Evolutionary conservation across 2,888 invertebrate genomes (phyloP).

Genomic region (Coenonympha arcania): DNA sequence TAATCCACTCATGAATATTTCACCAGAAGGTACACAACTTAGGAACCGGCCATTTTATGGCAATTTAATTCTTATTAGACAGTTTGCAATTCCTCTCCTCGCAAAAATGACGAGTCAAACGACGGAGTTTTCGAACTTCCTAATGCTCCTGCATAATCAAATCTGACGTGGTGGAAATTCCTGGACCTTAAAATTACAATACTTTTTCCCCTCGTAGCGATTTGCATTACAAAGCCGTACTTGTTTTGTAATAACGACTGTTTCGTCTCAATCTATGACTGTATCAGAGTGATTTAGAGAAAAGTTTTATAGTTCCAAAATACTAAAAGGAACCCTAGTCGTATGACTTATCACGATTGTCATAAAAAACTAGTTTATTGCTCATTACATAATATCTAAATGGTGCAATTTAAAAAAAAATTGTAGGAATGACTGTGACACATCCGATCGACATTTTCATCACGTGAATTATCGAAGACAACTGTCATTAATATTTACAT

Average conservation of each 20-base stretch:
- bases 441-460: too few species aligned
- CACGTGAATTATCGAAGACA: too few species aligned
- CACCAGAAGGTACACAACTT: not conserved
- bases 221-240: constrained; percentile 12
- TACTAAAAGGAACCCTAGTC: too few species aligned
- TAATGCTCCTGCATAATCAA: constrained; percentile 14
- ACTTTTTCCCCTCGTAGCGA: constrained; percentile 3
- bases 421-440: too few species aligned
- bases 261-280: constrained; percentile 12
- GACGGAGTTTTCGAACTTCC: constrained; percentile 7
- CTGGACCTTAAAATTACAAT: constrained; percentile 14
- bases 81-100: constrained; percentile 2
- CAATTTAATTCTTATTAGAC: too few species aligned
- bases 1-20: not conserved
- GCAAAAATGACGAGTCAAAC: constrained; percentile 6
- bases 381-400: too few species aligned
- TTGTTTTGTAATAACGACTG: constrained; percentile 6
- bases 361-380: too few species aligned
- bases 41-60: not conserved
- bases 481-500: too few species aligned
- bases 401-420: too few species aligned
- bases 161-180: constrained; percentile 8
- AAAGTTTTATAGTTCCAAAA: too few species aligned
- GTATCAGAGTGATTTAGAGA: not conserved
- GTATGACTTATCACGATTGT: too few species aligned